Percentiles rank a stretch among this genome's conserved stretches.
Conservation (phyloP, 2,888 invertebrate species). For the Suillia variegata region DNA sequence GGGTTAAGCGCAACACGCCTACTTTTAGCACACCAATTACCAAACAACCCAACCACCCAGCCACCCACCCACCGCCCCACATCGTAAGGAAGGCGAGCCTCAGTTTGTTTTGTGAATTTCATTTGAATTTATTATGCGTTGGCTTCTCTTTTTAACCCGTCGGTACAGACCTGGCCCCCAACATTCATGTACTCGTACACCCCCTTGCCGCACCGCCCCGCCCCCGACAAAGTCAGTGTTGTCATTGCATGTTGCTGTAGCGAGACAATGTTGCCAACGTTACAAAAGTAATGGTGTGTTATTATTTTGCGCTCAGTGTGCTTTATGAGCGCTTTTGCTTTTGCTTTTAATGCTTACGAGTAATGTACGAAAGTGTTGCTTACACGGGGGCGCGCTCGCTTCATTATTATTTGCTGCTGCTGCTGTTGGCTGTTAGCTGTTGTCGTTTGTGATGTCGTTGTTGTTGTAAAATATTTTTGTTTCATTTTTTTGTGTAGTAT, state of each 20-base stretch:
- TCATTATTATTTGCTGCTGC: conserved; percentile 43
- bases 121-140: conserved; percentile 5
- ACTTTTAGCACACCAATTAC: too few relatives aligned
- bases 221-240: too few relatives aligned
- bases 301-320: background rate
- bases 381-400: too few relatives aligned
- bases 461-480: too few relatives aligned
- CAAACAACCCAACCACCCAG: too few relatives aligned
- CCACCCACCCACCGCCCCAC: too few relatives aligned
- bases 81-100: background rate
- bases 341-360: conserved; percentile 51
- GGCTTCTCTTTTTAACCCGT: too few relatives aligned
- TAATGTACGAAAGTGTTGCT: conserved; percentile 50
- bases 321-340: background rate
- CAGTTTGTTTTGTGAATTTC: background rate
- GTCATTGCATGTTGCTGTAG: background rate
- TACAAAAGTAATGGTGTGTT: conserved; percentile 5
- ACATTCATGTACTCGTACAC: too few relatives aligned
- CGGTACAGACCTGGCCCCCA: too few relatives aligned
- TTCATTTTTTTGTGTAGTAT: conserved; percentile 8
- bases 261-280: background rate
- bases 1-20: background rate
- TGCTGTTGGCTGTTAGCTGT: conserved; percentile 28
- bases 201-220: too few relatives aligned
- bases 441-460: conserved; percentile 6